Conservation (phyloP, 2,797 vertebrate genomes). For the Rhinoraja longicauda region DNA sequence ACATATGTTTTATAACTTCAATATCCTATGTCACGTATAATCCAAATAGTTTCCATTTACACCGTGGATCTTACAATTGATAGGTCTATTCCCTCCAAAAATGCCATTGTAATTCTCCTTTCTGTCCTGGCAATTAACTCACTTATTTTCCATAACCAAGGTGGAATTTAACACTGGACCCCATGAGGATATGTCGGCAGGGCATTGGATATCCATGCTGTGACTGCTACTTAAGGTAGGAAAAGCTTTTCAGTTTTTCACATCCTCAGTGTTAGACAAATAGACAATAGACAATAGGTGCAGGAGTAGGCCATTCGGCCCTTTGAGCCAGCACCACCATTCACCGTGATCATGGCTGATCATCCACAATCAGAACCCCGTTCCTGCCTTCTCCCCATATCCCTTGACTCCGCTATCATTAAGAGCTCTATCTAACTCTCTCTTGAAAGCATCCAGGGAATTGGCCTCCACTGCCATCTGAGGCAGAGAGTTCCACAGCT, state of each 20-base stretch:
- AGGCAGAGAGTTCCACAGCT: too few relatives aligned
- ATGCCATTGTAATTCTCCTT: background rate
- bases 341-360: too few relatives aligned
- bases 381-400: too few relatives aligned
- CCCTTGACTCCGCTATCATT: too few relatives aligned
- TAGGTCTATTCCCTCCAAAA: background rate
- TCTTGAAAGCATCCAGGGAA: too few relatives aligned
- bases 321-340: too few relatives aligned
- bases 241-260: background rate
- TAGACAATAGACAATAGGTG: too few relatives aligned
- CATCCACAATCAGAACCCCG: too few relatives aligned
- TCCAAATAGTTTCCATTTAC: background rate
- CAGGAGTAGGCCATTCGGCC: too few relatives aligned
- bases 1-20: background rate
- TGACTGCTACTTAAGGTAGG: slow-evolving; percentile 8
- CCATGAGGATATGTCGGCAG: background rate
- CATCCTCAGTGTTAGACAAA: too few relatives aligned
- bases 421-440: too few relatives aligned
- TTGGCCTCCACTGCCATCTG: too few relatives aligned
- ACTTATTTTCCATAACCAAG: background rate
- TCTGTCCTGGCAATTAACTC: background rate
- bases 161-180: background rate
- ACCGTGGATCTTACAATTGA: background rate
- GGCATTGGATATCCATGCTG: background rate
- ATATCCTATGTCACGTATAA: background rate